phyloP scores from a whole-genome alignment of 2,797 vertebrate species.

The Florisuga fusca region DNA sequence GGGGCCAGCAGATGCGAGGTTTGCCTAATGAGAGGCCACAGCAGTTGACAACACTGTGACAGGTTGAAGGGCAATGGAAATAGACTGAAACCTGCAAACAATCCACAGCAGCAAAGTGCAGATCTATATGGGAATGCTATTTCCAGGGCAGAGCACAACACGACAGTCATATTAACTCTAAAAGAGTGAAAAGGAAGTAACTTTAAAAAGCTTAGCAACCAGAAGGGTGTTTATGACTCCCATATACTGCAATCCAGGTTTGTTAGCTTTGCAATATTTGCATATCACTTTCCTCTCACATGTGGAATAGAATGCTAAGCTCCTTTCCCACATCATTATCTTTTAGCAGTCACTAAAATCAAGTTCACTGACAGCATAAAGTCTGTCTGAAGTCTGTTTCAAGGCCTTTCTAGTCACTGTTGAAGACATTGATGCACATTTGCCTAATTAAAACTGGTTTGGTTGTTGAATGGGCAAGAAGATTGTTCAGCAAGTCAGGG shows the following conservation, averaged over 20 bases:
- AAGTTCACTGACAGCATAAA: neutral
- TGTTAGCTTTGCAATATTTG: neutral
- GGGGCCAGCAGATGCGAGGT: slow-evolving; percentile 34
- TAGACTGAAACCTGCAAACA: neutral
- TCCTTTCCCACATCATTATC: neutral
- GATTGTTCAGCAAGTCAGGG: neutral
- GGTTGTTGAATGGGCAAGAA: neutral
- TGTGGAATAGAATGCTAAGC: neutral
- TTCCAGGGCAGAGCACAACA: neutral
- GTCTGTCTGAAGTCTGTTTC: neutral
- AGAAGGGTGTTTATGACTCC: neutral
- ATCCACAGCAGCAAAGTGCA: neutral
- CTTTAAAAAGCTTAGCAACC: neutral
- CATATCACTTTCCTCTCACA: neutral
- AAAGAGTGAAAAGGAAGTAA: no score
- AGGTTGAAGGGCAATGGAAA: neutral
- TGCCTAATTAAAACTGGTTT: neutral
- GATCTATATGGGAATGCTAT: neutral
- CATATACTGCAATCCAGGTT: neutral
- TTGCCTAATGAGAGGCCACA: slow-evolving; percentile 16
- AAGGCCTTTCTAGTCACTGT: neutral
- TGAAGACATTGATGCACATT: neutral
- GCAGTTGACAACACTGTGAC: neutral
- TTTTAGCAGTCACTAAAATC: neutral
- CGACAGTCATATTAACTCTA: neutral